Base-by-base conservation (phyloP, 2,113 vertebrate species). In the Calidris pygmaea region DNA sequence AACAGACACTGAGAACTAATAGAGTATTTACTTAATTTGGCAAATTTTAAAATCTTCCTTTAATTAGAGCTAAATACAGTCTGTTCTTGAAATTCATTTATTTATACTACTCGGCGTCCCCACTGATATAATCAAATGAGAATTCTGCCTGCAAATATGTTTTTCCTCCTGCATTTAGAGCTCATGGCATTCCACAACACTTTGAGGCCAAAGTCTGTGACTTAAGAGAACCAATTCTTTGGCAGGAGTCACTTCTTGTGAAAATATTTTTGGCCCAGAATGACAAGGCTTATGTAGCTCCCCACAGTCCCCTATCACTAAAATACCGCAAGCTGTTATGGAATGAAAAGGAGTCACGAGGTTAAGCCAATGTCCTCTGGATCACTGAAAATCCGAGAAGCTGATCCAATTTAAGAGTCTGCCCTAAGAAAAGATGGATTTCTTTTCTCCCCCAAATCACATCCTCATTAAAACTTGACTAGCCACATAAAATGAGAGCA, bases 121-220 rank as follows among this genome's bases (percentile, higher is more conserved):
- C 74, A 39, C 83, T 70, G 90, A 77, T 86, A 85, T 14, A 91
- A 72, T 74, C 75, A 72, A 95, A 85, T 7, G 63, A 87, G 70
- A 95, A 89, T 86, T 79, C 58, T 72, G 77, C 59, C 80, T 97
- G 68, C 68, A 93, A 86, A 85, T 39, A 79, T 96, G 73, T 93
- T 96, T 94, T 85, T 22, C 65, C 94, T 90, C 76, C 78, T 93
- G 85, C 45, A 41, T 94, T 93, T 94, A 65, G 72, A 85, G 59
- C 60, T 65, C 78, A 41, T 17, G 66, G 65, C 77, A 96, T 97
- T 96, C 94, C 91, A 81, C 58, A 78, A 79, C 92, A 91, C 93
- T 94, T 86, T 12, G 73, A 95, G 94, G 94, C 90, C 95, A 85
- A 85, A 94, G 90, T 67, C 91, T 86, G 79, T 0, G 30, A 89